Conservation (phyloP, 1,140 invertebrate species). For the Anoplophora glabripennis region DNA sequence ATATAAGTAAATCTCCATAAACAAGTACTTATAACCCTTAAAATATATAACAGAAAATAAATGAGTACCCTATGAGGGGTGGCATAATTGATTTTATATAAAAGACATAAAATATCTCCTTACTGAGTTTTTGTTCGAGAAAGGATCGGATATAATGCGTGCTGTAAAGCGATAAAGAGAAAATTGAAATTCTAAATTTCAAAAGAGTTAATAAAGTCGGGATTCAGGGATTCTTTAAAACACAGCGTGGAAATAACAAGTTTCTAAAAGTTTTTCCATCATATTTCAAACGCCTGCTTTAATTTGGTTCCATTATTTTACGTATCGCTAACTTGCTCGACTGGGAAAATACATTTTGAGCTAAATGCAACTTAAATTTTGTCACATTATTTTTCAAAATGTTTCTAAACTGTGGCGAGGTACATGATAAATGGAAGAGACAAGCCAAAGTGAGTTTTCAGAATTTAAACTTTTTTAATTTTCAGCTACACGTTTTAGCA, state of each 20-base stretch:
- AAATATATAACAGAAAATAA: constrained; percentile 13
- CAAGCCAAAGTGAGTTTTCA: constrained; percentile 5
- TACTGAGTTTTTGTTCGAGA: constrained; percentile 17
- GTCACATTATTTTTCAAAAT: constrained; percentile 4
- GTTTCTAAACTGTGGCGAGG: not conserved
- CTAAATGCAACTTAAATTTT: constrained; percentile 13
- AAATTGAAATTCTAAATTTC: constrained; percentile 42
- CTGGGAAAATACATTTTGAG: constrained; percentile 21
- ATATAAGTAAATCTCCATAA: too few relatives aligned
- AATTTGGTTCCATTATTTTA: constrained; percentile 28
- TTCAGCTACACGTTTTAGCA: too few relatives aligned
- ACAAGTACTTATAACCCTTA: not conserved
- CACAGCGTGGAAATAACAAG: constrained; percentile 18
- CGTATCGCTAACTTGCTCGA: constrained; percentile 9
- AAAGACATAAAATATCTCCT: constrained; percentile 16
- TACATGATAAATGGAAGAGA: constrained; percentile 18
- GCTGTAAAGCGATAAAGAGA: constrained; percentile 34
- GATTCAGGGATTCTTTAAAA: constrained; percentile 15
- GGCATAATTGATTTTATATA: constrained; percentile 16
- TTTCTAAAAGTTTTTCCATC: constrained; percentile 32
- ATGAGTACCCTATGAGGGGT: constrained; percentile 1
- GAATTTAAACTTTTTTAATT: too few relatives aligned
- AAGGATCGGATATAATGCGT: not conserved
- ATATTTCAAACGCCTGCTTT: constrained; percentile 30
- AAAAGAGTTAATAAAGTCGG: constrained; percentile 37